phyloP scores from a whole-genome alignment of 2,888 invertebrate species.

The Pyralis farinalis region DNA sequence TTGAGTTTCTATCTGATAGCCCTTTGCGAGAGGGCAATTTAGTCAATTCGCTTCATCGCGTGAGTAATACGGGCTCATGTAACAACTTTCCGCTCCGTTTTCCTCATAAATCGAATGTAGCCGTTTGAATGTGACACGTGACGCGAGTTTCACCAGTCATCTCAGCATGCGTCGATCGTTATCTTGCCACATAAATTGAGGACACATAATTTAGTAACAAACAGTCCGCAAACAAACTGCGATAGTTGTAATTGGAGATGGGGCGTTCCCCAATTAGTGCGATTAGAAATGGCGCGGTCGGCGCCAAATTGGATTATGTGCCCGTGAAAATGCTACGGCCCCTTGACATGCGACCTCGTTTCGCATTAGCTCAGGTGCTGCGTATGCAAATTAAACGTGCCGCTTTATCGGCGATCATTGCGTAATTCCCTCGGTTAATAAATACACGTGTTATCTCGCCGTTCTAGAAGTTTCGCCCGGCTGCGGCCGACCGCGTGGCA shows the following conservation, averaged over 20 bases:
- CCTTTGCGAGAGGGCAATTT: constrained; percentile 42
- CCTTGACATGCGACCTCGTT: constrained; percentile 33
- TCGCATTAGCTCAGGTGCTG: constrained; percentile 25
- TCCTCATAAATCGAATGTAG: constrained; percentile 35
- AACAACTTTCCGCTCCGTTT: constrained; percentile 41
- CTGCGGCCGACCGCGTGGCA: constrained; percentile 38
- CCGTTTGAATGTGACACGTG: constrained; percentile 22
- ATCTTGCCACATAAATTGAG: constrained; percentile 33
- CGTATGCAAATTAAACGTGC: constrained; percentile 21
- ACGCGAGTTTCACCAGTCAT: constrained; percentile 14
- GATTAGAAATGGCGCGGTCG: constrained; percentile 50
- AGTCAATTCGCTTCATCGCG: constrained; percentile 41
- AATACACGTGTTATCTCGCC: constrained; percentile 63
- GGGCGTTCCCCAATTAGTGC: constrained; percentile 52
- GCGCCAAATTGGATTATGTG: constrained; percentile 52
- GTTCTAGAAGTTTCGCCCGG: constrained; percentile 65
- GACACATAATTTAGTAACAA: constrained; percentile 26
- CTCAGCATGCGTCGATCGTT: constrained; percentile 18
- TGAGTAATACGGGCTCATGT: constrained; percentile 31
- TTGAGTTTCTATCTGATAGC: too few relatives aligned
- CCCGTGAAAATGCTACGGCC: constrained; percentile 33
- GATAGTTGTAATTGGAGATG: constrained; percentile 46
- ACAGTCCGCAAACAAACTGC: constrained; percentile 33
- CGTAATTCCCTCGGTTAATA: constrained; percentile 56
- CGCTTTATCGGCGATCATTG: constrained; percentile 49